Base-by-base conservation (phyloP, 2,888 invertebrate genomes). In the Euzophera pinguis region DNA sequence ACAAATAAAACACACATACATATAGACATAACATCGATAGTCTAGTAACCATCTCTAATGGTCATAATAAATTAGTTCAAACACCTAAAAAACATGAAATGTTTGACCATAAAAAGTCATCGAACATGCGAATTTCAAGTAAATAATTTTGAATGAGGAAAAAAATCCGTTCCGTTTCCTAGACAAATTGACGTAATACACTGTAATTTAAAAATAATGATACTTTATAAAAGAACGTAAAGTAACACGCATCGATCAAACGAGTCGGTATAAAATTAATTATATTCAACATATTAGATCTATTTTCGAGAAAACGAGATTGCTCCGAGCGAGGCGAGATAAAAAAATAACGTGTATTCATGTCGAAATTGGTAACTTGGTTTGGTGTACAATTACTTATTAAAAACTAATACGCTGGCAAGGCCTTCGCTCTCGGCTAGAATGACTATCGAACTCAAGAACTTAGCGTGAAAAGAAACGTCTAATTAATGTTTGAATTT, bases 241-340 rank as follows among this genome's bases (percentile, higher is more conserved):
- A 77, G 79, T 79, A 82, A 78, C 86, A 87, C 86, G 85, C 87
- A 87, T 88, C 87, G 84, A 88, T 87, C 87, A 87, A 77, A 69
- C 67, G 68, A 72, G 68, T 77, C 69, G 71, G 74, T 84, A 83
- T 79, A 77, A 84, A 85, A 87, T 86, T 87, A 88, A 88, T 88
- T 88, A 86, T 84, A 81, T 86, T 82, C 82, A 81, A 84, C 83
- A 80, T 86, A 87, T 87, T 83, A 86, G 85, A 84, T 84, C 83
- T 84, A 81, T 88, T 88, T 88, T 87, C 79, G 84, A 86, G 86
- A 83, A 87, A 88, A 88, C 85, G 77, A 86, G 86, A 83, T 83
- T 80, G 86, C 80, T 79, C 57, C 60, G 64, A 80, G 80, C 80
- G 77, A 72, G 74, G 70, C 71, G 73, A 72, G 75, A 64, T 63